phyloP scores from a whole-genome alignment of 92 coral and sea anemone species.

The Heliopora coerulea region DNA sequence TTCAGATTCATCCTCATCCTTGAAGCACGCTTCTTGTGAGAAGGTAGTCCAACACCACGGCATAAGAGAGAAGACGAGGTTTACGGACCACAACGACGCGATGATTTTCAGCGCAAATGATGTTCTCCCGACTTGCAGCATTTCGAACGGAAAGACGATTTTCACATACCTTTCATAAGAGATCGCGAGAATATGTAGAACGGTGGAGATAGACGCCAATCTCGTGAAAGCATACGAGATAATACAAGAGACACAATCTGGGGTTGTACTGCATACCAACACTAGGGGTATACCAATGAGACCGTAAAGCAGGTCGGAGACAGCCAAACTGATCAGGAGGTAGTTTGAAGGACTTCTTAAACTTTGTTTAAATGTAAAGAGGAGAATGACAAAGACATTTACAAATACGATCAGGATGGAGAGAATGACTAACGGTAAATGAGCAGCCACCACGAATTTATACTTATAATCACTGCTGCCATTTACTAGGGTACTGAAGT shows the following conservation, averaged over 20 bases:
- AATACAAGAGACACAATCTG: conserved; percentile 38
- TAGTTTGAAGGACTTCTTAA: conserved; percentile 44
- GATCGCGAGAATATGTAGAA: conserved; percentile 70
- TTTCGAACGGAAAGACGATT: conserved; percentile 56
- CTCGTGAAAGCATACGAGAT: conserved; percentile 52
- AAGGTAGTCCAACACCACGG: conserved; percentile 50
- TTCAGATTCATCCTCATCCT: not conserved
- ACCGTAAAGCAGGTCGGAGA: conserved; percentile 75
- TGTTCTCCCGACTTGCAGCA: conserved; percentile 28
- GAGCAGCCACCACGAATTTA: not conserved
- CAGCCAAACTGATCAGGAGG: conserved; percentile 68
- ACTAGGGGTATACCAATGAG: conserved; percentile 71
- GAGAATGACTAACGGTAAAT: conserved; percentile 1
- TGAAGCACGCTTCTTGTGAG: conserved; percentile 3
- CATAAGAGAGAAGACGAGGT: conserved; percentile 28
- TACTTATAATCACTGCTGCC: not conserved
- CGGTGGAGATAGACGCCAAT: conserved; percentile 76
- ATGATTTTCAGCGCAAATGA: conserved; percentile 30
- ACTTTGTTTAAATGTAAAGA: conserved; percentile 7
- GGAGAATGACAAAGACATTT: conserved; percentile 19
- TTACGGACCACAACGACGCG: conserved; percentile 44
- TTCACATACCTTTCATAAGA: conserved; percentile 81
- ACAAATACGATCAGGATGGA: conserved; percentile 12
- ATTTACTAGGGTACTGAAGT: not conserved
- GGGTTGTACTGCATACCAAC: conserved; percentile 56